Conservation (phyloP, 2,888 invertebrate genomes). For the Ferrisia virgata region DNA sequence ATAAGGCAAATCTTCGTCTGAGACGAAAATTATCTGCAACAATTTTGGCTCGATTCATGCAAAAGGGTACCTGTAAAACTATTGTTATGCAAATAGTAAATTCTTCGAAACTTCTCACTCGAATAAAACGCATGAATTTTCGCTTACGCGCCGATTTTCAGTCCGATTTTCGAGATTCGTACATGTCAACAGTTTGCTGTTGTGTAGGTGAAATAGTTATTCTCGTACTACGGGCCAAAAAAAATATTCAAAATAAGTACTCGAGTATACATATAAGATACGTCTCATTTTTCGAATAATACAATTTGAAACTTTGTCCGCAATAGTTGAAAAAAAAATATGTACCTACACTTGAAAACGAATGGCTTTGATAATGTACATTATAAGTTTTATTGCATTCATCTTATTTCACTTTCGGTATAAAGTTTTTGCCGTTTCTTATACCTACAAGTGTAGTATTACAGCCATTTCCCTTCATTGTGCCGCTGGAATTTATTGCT, state of each 20-base stretch:
- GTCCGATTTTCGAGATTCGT: background rate
- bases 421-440: background rate
- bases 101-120: background rate
- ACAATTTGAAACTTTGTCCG: background rate
- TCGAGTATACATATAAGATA: background rate
- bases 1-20: background rate
- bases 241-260: background rate
- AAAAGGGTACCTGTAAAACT: conserved; percentile 5
- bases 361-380: background rate
- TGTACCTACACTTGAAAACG: background rate
- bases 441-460: background rate
- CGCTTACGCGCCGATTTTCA: background rate
- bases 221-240: background rate
- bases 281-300: background rate
- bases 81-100: background rate
- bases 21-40: background rate
- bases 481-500: background rate
- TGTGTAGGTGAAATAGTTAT: too few species aligned
- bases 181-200: background rate
- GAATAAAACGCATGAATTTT: background rate
- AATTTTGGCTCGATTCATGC: background rate
- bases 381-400: background rate
- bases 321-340: background rate
- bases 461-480: background rate
- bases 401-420: background rate